Percentiles rank a stretch among this genome's conserved stretches.
These are phyloP conservation scores for Babylonia areolata DNA, from an alignment of 1,140 invertebrate genomes.

Conservation along the genomic window DNA sequence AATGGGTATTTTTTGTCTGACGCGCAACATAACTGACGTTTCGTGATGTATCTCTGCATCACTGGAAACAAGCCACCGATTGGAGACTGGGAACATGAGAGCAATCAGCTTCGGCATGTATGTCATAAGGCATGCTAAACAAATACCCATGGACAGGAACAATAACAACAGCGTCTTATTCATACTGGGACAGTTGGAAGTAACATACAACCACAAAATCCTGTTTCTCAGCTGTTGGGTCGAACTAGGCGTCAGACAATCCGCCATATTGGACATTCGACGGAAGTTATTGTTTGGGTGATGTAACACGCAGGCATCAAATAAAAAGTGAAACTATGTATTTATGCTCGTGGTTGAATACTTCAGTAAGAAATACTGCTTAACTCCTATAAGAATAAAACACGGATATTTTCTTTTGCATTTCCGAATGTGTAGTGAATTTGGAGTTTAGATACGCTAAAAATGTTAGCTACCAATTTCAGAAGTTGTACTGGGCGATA, in stretches of 20 bases:
- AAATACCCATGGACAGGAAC: background rate
- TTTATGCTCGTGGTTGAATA: background rate
- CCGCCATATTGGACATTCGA: slow-evolving; percentile 21
- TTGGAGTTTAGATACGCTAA: too few species aligned
- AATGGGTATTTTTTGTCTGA: slow-evolving; percentile 6
- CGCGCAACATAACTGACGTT: background rate
- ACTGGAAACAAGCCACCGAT: background rate
- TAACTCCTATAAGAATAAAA: too few species aligned
- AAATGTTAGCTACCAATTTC: background rate
- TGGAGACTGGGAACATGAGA: background rate
- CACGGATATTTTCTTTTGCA: too few species aligned
- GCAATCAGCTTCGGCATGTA: slow-evolving; percentile 15
- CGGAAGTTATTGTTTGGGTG: background rate
- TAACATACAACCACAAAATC: slow-evolving; percentile 1
- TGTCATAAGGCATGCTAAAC: background rate
- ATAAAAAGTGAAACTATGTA: background rate
- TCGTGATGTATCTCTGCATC: background rate
- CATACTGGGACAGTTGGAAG: background rate
- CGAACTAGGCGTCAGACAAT: slow-evolving; percentile 16
- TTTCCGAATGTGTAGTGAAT: too few species aligned
- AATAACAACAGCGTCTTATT: slow-evolving; percentile 2
- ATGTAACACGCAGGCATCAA: background rate
- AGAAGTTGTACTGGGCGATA: background rate
- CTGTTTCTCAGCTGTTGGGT: slow-evolving; percentile 11
- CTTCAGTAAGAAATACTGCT: too few species aligned